Conservation (phyloP, 2,113 vertebrate genomes). For the Entomyzon cyanotis region DNA sequence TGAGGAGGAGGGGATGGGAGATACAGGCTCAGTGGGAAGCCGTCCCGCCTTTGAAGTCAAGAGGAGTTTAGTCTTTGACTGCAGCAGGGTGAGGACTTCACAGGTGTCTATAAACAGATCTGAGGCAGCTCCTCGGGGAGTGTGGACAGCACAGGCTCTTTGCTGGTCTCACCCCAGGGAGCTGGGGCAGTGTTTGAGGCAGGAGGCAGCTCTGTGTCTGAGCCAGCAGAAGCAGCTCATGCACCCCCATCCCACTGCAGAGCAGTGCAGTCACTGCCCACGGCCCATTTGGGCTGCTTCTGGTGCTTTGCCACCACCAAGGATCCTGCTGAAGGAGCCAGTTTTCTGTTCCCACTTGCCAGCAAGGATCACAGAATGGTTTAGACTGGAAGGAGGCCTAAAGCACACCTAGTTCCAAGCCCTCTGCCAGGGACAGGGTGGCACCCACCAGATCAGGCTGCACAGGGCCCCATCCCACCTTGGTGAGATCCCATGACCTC, state of each 20-base stretch:
- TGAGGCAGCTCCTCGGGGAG: not conserved
- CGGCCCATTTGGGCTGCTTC: rapidly evolving
- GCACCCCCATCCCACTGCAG: rapidly evolving
- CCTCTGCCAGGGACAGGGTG: not conserved
- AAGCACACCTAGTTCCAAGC: not conserved
- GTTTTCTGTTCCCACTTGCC: not conserved
- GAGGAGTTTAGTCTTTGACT: not conserved
- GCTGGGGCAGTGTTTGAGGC: not conserved
- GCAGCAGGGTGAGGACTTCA: not conserved
- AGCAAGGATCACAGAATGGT: not conserved
- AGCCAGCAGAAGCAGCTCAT: not conserved
- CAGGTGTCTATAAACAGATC: conserved; percentile 11
- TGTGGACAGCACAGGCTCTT: not conserved
- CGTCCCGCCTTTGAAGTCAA: not conserved
- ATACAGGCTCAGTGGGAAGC: not conserved
- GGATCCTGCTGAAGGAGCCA: not conserved
- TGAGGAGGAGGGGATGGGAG: not conserved
- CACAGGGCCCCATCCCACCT: not conserved
- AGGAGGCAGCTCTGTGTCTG: not conserved
- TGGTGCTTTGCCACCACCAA: not conserved
- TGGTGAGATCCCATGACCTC: not conserved
- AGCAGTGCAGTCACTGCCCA: not conserved
- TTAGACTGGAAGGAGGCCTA: not conserved
- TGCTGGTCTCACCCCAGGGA: not conserved
- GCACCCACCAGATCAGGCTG: not conserved